Evolutionary conservation across 2,113 vertebrate species (phyloP), one percentile per base, ranked within the genome.

Genomic region (Porphyrio hochstetteri): DNA sequence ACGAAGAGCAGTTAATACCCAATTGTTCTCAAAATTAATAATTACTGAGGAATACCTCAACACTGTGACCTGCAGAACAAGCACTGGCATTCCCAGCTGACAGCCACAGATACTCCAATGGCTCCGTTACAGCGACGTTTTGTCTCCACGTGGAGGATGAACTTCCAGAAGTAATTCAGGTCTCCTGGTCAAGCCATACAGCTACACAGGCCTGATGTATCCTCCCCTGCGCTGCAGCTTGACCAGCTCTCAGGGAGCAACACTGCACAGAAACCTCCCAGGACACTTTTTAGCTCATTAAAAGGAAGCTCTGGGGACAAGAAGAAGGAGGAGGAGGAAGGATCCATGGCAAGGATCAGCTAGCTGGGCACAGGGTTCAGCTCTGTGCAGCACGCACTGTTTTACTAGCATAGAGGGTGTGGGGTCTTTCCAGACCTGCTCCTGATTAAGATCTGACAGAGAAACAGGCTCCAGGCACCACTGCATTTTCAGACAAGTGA

Each of bases 181-280:
- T 16, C 64, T 77, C 59, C 59, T 31, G 7, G 46, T 50, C 64
- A 71, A 77, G 59, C 48, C 3, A 4, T 12, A 55, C 38, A 67
- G 44, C n/a, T 35, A 50, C 56, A 29, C 33, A 38, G 50, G 36
- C n/a, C 56, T 63, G 40, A 19, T 23, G 9, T 17, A 36, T 29
- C 29, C 56, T 14, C 46, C 23, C 35, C 55, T 0, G 1, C 15
- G 5, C 19, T 2, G 2, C 0, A 0, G 60, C 33, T 12, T 16
- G 38, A 68, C 24, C 12, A 52, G 42, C 64, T 70, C 42, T 24
- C 28, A 10, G 14, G 36, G 12, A 86, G 16, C 21, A 93, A 29
- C 27, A n/a, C 27, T 0, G 1, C 28, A 75, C 10, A 24, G 33
- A 69, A 53, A 40, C 28, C 25, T 59, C 33, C 33, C 48, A 36